phyloP scores from a whole-genome alignment of 2,888 invertebrate species.

The Cheilosia impressa region DNA sequence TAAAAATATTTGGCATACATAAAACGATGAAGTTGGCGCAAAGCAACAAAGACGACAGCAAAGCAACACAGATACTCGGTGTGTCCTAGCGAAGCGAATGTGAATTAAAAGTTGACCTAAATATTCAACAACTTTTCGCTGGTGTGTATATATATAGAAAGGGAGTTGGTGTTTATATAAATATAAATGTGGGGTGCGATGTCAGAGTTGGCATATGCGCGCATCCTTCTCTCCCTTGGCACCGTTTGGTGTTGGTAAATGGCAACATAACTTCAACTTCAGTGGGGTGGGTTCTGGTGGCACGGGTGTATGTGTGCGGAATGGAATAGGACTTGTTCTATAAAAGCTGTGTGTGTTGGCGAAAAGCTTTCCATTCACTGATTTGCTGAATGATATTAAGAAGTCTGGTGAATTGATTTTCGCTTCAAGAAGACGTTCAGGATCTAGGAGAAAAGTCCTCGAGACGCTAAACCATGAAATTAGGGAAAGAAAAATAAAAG shows the following conservation, averaged over 20 bases:
- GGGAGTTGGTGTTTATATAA: conserved; percentile 11
- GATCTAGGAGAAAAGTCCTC: neutral
- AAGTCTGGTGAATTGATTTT: no score
- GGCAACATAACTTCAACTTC: conserved; percentile 48
- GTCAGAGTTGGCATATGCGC: conserved; percentile 63
- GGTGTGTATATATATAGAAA: conserved; percentile 8
- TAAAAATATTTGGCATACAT: conserved; percentile 9
- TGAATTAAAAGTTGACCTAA: conserved; percentile 71
- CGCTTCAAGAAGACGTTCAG: neutral
- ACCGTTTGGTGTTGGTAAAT: conserved; percentile 39
- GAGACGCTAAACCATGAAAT: no score
- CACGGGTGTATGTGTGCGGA: no score
- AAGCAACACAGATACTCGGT: neutral
- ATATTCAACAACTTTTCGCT: conserved; percentile 65
- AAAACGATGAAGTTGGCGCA: conserved; percentile 52
- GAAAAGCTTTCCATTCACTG: conserved; percentile 67
- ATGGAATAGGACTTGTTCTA: no score
- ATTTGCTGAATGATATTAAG: neutral
- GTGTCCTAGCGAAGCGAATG: conserved; percentile 46
- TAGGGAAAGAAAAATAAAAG: no score
- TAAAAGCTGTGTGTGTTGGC: no score
- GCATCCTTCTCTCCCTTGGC: conserved; percentile 37
- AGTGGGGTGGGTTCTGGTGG: conserved; percentile 52
- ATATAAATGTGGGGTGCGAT: neutral
- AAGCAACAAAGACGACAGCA: conserved; percentile 2